phyloP scores from a whole-genome alignment of 2,797 vertebrate species.

The Rhabdophis nuchalis region DNA sequence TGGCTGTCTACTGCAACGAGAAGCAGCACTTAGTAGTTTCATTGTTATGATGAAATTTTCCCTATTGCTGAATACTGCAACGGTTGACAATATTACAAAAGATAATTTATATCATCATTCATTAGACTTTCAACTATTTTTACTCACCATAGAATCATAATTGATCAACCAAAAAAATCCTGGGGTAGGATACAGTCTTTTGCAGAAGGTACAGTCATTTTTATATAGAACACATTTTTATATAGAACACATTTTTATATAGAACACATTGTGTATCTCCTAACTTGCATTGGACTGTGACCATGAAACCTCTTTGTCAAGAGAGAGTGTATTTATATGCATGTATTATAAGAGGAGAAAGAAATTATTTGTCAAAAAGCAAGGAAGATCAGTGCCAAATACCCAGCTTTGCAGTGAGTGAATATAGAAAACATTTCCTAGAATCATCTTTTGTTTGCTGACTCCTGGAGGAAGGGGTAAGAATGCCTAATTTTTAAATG shows the following conservation, averaged over 20 bases:
- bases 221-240: conserved; percentile 22
- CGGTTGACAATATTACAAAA: background rate
- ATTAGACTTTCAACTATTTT: conserved; percentile 49
- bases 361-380: background rate
- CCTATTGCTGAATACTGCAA: conserved; percentile 27
- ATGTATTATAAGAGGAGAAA: background rate
- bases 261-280: conserved; percentile 18
- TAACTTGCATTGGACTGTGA: background rate
- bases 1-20: conserved; percentile 1
- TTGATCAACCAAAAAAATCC: conserved; percentile 36
- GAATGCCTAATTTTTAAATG: background rate
- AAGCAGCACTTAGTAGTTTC: conserved; percentile 10
- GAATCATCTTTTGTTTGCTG: background rate
- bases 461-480: background rate
- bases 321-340: background rate
- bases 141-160: conserved; percentile 48
- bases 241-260: conserved; percentile 12
- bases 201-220: conserved; percentile 3
- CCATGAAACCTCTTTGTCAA: background rate
- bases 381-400: background rate
- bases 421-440: background rate
- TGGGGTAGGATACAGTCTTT: conserved; percentile 6
- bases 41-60: conserved; percentile 9
- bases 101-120: conserved; percentile 16
- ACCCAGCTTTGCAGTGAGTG: background rate